Evolutionary conservation across 2,113 vertebrate species (phyloP), one percentile per base, ranked within the genome.

Genomic region (Xyliphius kryptos): DNA sequence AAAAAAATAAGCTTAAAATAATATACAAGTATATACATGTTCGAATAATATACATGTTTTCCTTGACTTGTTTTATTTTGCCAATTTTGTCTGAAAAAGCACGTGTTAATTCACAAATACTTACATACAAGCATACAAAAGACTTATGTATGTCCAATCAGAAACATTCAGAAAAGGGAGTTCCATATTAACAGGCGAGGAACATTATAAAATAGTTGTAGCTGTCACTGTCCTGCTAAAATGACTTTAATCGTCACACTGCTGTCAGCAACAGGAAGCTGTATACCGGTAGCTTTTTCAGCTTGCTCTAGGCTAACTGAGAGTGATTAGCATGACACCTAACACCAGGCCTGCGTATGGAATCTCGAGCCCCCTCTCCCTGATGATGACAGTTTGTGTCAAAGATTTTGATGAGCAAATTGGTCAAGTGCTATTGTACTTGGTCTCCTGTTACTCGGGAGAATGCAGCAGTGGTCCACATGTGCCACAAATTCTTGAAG

Each of bases 341-440:
- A 81, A 87, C 85, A 82, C 74, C 63, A 40, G 32, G 63, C 74
- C 68, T 19, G 73, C 74, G 69, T 69, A 76, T 77, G 73, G 72
- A 81, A 79, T 80, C 80, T 76, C 72, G 61, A 77, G 56, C 62
- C 70, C 74, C 67, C 69, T 79, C 67, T 75, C 49, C 72, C 66
- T 63, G 22, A 74, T 67, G 73, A 58, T 80, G 83, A 83, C 79
- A 81, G 80, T 70, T 67, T 17, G 59, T 55, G 76, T 75, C 77
- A 80, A 77, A 77, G 77, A 84, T 83, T 84, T 83, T 82, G 66
- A 77, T 67, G 78, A 80, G 80, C 85, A 79, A 82, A 85, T 85
- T 83, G 75, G 82, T 12, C 69, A 84, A 83, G 80, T 84, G 81
- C 78, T 71, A 79, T 64, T 32, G 66, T 71, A 67, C 32, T 60